phyloP scores from a whole-genome alignment of 2,113 vertebrate genomes.

The Semicossyphus pulcher region DNA sequence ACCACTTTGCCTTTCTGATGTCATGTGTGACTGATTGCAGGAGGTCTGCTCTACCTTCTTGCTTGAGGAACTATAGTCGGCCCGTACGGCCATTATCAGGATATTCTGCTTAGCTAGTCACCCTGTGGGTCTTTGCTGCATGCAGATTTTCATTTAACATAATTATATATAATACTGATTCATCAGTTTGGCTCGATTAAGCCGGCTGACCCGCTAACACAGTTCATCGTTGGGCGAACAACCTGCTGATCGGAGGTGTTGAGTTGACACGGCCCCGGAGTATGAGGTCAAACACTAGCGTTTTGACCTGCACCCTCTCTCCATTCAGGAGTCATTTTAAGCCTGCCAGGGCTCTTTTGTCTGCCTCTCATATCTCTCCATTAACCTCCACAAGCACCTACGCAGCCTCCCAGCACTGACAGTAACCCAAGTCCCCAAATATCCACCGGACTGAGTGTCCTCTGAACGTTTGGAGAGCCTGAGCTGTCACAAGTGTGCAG shows the following conservation, averaged over 20 bases:
- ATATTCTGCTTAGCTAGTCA: constrained; percentile 71
- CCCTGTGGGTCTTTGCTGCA: constrained; percentile 40
- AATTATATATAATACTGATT: constrained; percentile 76
- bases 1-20: constrained; percentile 6
- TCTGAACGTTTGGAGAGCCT: not conserved
- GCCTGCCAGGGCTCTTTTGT: constrained; percentile 57
- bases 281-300: constrained; percentile 68
- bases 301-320: constrained; percentile 66
- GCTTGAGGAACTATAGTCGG: not conserved
- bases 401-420: not conserved
- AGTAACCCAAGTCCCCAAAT: constrained; percentile 10
- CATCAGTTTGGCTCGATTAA: constrained; percentile 62
- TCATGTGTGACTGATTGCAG: not conserved
- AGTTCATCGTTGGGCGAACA: constrained; percentile 56
- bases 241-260: constrained; percentile 72
- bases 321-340: constrained; percentile 70
- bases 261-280: constrained; percentile 56
- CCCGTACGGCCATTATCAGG: constrained; percentile 17
- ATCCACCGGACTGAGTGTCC: constrained; percentile 10
- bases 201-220: constrained; percentile 60
- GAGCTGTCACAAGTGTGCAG: constrained; percentile 35
- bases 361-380: constrained; percentile 63
- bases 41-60: constrained; percentile 4
- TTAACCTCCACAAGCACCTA: constrained; percentile 59
- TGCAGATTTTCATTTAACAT: constrained; percentile 70